These are phyloP conservation scores for Macaria notata DNA, from an alignment of 2,888 invertebrate species.

Conservation along the genomic window DNA sequence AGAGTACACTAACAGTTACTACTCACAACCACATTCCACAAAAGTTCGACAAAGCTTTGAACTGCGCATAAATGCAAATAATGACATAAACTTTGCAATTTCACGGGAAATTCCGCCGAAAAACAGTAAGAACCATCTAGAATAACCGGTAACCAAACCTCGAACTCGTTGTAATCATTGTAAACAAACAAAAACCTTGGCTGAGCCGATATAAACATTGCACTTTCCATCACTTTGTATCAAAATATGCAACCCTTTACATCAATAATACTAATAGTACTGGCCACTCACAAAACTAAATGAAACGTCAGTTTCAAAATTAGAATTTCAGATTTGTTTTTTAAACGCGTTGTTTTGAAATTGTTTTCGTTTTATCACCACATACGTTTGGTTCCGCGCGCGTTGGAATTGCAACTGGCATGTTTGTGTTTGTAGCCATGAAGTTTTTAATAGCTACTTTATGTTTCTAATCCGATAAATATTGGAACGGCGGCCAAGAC, in stretches of 20 bases:
- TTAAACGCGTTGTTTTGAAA: no score
- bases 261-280: background rate
- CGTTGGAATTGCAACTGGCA: slow-evolving; percentile 1
- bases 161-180: background rate
- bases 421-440: background rate
- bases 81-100: background rate
- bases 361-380: background rate
- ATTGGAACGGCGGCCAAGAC: background rate
- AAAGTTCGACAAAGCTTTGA: background rate
- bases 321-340: background rate
- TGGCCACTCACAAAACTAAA: background rate
- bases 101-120: background rate
- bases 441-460: no score
- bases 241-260: no score
- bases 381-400: background rate
- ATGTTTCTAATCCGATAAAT: no score
- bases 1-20: background rate
- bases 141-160: background rate
- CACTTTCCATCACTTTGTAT: no score
- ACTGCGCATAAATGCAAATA: background rate
- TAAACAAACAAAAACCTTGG: background rate
- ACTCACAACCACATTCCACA: background rate
- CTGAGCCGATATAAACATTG: no score
- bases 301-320: background rate
- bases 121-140: no score